A percentile compares a stretch with the other conserved stretches of the same genome.
Evolutionary conservation across 2,888 invertebrate species (phyloP).

Genomic region (Orthosia gothica): DNA sequence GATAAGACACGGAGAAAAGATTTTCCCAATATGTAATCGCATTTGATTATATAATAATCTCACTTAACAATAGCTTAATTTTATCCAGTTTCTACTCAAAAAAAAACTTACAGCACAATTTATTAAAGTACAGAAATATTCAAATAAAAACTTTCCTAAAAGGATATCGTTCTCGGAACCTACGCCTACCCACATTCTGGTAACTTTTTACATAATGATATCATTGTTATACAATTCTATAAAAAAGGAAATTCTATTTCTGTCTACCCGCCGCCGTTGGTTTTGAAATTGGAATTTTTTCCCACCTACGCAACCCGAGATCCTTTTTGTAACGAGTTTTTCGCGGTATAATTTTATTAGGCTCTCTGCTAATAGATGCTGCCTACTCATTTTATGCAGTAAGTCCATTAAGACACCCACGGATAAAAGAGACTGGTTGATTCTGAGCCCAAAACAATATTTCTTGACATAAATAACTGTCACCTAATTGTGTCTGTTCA

Average conservation of each 20-base stretch:
- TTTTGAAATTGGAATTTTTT: constrained; percentile 34
- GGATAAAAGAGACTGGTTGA: constrained; percentile 9
- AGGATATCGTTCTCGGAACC: constrained; percentile 12
- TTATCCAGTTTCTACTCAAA: background rate
- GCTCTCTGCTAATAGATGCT: constrained; percentile 3
- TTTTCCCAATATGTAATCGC: background rate
- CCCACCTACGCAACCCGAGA: constrained; percentile 15
- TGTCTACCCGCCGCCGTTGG: background rate
- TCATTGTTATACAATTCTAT: constrained; percentile 38
- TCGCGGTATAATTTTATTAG: constrained; percentile 27
- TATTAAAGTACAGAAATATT: background rate
- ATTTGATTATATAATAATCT: background rate
- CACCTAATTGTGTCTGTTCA: background rate
- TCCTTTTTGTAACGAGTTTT: constrained; percentile 41
- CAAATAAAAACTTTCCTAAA: background rate
- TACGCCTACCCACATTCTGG: constrained; percentile 3
- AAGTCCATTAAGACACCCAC: constrained; percentile 3
- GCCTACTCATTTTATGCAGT: constrained; percentile 19
- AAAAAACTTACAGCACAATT: background rate
- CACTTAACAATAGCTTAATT: background rate
- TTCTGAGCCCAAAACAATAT: background rate
- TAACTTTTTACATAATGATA: constrained; percentile 28
- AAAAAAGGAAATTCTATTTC: constrained; percentile 33
- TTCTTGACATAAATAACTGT: constrained; percentile 1
- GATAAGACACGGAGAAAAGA: background rate